Conservation (phyloP, 2,113 vertebrate species). For the Diadophis punctatus region DNA sequence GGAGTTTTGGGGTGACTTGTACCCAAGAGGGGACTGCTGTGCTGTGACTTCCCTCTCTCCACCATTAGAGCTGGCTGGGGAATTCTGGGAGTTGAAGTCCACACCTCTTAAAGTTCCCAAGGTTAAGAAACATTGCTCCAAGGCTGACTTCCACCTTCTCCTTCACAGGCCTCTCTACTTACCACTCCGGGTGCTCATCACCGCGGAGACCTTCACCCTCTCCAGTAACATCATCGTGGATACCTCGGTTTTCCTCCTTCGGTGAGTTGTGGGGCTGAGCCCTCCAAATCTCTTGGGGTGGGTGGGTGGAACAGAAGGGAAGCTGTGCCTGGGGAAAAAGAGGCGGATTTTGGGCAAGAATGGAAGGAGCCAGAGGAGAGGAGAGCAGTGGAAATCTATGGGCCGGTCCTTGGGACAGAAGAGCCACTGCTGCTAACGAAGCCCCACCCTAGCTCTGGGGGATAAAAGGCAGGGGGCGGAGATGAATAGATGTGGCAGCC, state of each 20-base stretch:
- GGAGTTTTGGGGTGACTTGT: not conserved
- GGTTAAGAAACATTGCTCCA: not conserved
- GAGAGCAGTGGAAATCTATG: too few relatives aligned
- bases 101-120: not conserved
- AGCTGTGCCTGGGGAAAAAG: not conserved
- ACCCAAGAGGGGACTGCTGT: not conserved
- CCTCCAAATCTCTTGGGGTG: not conserved
- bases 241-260: conserved; percentile 88
- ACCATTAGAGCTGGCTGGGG: too few relatives aligned
- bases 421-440: too few relatives aligned
- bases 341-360: not conserved
- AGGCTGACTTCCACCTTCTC: not conserved
- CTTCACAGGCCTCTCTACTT: conserved; percentile 81
- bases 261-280: conserved; percentile 62
- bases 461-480: too few relatives aligned
- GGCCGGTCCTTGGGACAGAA: too few relatives aligned
- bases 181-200: conserved; percentile 80
- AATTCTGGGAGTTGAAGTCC: not conserved
- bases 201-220: conserved; percentile 86
- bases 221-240: conserved; percentile 92
- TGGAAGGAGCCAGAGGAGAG: not conserved
- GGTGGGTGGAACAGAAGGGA: not conserved
- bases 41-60: too few relatives aligned
- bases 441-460: too few relatives aligned
- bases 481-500: too few relatives aligned